phyloP scores from a whole-genome alignment of 2,888 invertebrate genomes.

The Cryptus viduatorius region DNA sequence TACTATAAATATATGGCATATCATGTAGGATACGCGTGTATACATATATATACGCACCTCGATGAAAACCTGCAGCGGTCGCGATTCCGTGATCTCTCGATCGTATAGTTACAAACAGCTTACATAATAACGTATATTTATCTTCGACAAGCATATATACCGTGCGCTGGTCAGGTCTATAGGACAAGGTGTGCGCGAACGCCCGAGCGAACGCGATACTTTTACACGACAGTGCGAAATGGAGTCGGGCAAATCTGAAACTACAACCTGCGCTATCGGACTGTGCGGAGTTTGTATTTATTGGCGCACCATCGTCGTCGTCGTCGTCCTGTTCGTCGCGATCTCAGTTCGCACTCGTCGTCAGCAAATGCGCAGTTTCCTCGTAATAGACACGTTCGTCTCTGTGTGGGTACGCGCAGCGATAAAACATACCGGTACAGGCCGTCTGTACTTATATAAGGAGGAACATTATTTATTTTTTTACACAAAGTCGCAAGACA shows the following conservation, averaged over 20 bases:
- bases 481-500: not conserved
- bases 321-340: conserved; percentile 12
- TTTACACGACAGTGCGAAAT: conserved; percentile 16
- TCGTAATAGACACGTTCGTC: conserved; percentile 23
- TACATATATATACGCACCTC: conserved; percentile 1
- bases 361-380: conserved; percentile 56
- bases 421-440: conserved; percentile 17
- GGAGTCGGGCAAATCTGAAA: not conserved
- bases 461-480: not conserved
- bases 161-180: conserved; percentile 47
- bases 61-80: conserved; percentile 26
- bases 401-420: not conserved
- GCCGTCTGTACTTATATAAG: conserved; percentile 10
- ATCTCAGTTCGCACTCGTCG: not conserved
- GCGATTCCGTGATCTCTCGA: conserved; percentile 45
- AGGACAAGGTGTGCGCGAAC: conserved; percentile 29
- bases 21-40: conserved; percentile 18
- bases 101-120: conserved; percentile 76
- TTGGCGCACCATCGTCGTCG: conserved; percentile 4
- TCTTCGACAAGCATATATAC: conserved; percentile 52
- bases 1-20: conserved; percentile 49
- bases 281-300: not conserved
- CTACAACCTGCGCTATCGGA: not conserved
- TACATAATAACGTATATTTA: conserved; percentile 79
- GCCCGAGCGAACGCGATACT: conserved; percentile 61